phyloP scores from a whole-genome alignment of 2,113 vertebrate genomes.

The Xiphorhynchus elegans region DNA sequence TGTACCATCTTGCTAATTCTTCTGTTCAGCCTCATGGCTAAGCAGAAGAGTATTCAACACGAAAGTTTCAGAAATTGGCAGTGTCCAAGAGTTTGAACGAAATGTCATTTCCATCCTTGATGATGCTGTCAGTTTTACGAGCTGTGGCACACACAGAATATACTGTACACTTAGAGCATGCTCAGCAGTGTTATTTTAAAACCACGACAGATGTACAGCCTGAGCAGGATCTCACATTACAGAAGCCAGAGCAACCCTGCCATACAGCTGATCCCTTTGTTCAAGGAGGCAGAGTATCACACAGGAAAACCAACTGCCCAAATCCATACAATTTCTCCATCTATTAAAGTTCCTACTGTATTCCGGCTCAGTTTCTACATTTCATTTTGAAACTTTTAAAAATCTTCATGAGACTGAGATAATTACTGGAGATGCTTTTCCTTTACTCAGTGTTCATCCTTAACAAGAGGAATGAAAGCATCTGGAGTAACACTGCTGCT shows the following conservation, averaged over 20 bases:
- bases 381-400: neutral
- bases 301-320: neutral
- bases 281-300: neutral
- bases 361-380: neutral
- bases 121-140: conserved; percentile 9
- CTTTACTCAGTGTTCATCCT: neutral
- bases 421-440: neutral
- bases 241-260: neutral
- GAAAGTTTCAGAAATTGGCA: neutral
- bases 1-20: conserved; percentile 16
- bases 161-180: neutral
- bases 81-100: neutral
- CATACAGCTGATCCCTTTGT: neutral
- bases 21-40: neutral
- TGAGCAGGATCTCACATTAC: neutral
- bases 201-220: neutral
- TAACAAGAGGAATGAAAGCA: neutral
- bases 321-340: neutral
- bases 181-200: conserved; percentile 19
- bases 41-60: neutral
- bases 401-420: neutral
- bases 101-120: neutral
- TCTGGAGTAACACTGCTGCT: neutral
- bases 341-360: neutral
- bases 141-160: neutral